These are phyloP conservation scores for Caenorhabditis latens DNA, from an alignment of 1,140 invertebrate species.

Conservation along the genomic window DNA sequence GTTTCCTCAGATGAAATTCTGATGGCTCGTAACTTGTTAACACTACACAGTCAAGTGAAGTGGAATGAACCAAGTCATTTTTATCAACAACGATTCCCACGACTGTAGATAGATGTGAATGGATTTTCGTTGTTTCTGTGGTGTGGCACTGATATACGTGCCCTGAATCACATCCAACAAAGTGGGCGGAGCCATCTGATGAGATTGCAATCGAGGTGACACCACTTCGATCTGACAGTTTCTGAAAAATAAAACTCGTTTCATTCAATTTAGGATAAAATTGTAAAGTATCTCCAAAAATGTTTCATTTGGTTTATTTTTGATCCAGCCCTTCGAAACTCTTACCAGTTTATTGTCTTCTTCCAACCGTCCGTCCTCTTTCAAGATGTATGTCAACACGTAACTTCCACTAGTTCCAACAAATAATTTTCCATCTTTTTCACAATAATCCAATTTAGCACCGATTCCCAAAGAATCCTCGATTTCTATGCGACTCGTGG, in stretches of 20 bases:
- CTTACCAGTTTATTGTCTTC: not conserved
- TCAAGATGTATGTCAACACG: not conserved
- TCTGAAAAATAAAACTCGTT: not conserved
- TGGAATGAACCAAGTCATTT: not conserved
- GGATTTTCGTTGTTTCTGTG: not conserved
- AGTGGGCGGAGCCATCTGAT: not conserved
- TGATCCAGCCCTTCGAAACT: not conserved
- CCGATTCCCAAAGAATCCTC: slow-evolving; percentile 12
- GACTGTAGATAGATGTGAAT: slow-evolving; percentile 18
- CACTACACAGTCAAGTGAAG: not conserved
- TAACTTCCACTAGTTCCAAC: slow-evolving; percentile 36
- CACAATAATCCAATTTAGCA: not conserved
- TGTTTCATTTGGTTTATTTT: no score
- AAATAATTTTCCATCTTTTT: not conserved
- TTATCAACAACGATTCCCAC: not conserved
- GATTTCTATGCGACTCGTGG: not conserved
- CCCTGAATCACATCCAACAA: slow-evolving; percentile 29
- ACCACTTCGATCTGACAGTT: slow-evolving; percentile 4
- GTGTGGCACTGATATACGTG: not conserved
- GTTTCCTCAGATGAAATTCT: not conserved
- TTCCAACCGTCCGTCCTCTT: not conserved
- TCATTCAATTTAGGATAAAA: no score
- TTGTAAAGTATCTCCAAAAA: no score
- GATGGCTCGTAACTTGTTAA: not conserved
- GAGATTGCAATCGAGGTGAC: not conserved